phyloP scores from a whole-genome alignment of 2,888 invertebrate genomes.

The Monoplex corrugatus region DNA sequence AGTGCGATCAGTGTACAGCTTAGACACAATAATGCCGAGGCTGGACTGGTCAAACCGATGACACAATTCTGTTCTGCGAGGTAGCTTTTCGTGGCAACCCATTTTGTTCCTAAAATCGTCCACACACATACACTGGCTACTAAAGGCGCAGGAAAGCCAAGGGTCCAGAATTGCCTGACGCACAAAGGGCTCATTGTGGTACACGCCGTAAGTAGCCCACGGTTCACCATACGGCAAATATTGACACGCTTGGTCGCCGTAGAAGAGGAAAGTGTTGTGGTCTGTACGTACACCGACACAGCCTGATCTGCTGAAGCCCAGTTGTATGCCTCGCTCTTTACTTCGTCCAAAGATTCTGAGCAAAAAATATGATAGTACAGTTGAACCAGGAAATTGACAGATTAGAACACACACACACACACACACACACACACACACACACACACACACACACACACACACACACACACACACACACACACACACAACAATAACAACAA shows the following conservation, averaged over 20 bases:
- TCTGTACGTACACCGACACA: neutral
- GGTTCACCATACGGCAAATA: conserved; percentile 14
- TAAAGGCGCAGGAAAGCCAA: conserved; percentile 52
- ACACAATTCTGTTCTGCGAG: conserved; percentile 37
- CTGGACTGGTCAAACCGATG: conserved; percentile 55
- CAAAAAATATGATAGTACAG: no score
- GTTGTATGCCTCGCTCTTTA: neutral
- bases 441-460: no score
- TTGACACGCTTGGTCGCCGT: conserved; percentile 53
- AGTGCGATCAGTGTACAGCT: conserved; percentile 41
- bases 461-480: no score
- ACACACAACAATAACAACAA: no score
- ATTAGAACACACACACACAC: no score
- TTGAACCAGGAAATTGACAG: no score
- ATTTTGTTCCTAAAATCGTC: neutral
- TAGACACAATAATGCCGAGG: conserved; percentile 45
- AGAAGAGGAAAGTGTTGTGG: conserved; percentile 48
- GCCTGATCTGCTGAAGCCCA: neutral
- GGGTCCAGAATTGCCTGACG: conserved; percentile 50
- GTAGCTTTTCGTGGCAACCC: conserved; percentile 25
- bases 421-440: no score
- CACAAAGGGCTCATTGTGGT: conserved; percentile 46
- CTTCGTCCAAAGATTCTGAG: neutral
- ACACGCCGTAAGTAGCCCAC: conserved; percentile 31
- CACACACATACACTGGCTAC: conserved; percentile 46